A percentile compares a stretch with the other conserved stretches of the same genome.
These are phyloP conservation scores for Adrianichthys oophorus DNA, from an alignment of 2,797 vertebrate genomes.

Conservation along the genomic window DNA sequence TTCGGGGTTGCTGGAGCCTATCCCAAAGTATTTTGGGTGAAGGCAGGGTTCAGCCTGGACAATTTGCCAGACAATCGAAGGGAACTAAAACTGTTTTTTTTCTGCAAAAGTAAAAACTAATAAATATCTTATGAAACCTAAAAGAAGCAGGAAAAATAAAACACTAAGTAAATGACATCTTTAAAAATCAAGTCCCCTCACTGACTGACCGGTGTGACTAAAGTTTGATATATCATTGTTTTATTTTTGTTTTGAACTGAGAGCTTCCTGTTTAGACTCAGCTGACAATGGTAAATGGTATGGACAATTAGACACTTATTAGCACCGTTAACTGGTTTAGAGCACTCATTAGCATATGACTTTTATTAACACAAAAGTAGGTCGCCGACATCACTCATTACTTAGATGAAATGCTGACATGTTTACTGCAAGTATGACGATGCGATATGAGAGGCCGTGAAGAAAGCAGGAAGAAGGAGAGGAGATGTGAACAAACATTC, in stretches of 20 bases:
- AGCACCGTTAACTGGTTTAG: constrained; percentile 65
- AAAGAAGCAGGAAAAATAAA: too few species aligned
- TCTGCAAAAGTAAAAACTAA: too few species aligned
- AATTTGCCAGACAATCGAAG: too few species aligned
- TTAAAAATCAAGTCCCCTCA: too few species aligned
- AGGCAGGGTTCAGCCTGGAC: too few species aligned
- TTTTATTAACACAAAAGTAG: constrained; percentile 75
- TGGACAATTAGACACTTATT: constrained; percentile 69
- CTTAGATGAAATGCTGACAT: constrained; percentile 60
- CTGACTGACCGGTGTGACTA: constrained; percentile 10
- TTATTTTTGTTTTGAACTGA: constrained; percentile 49
- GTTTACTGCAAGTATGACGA: constrained; percentile 52
- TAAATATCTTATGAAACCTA: too few species aligned
- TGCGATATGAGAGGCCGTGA: constrained; percentile 24
- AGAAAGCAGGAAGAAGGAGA: constrained; percentile 14
- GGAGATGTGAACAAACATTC: constrained; percentile 34
- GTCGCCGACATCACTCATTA: constrained; percentile 65
- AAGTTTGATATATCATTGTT: constrained; percentile 31
- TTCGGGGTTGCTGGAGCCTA: too few species aligned
- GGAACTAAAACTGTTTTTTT: too few species aligned
- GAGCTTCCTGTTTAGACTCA: constrained; percentile 19
- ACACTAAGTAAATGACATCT: too few species aligned
- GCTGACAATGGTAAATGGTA: constrained; percentile 38
- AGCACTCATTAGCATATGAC: constrained; percentile 73
- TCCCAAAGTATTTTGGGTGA: too few species aligned